phyloP scores from a whole-genome alignment of 2,113 vertebrate species.

The Tricholaema leucomelas region DNA sequence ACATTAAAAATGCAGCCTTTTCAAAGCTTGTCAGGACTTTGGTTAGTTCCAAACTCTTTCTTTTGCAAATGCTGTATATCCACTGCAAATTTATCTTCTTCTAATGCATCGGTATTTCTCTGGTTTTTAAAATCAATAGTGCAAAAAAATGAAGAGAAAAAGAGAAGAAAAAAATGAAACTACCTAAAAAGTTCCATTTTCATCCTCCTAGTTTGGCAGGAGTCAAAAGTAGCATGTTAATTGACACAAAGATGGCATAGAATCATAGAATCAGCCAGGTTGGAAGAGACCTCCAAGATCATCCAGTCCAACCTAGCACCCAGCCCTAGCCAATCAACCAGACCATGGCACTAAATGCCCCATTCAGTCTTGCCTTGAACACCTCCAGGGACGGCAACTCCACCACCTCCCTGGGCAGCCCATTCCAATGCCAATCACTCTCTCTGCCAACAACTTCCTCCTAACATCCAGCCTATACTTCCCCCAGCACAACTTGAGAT shows the following conservation, averaged over 20 bases:
- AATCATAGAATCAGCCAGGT: too few species aligned
- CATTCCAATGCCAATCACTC: too few species aligned
- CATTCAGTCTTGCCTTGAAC: too few species aligned
- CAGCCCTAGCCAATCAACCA: too few species aligned
- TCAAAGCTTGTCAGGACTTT: background rate
- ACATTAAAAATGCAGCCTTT: background rate
- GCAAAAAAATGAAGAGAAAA: background rate
- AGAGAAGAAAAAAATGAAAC: background rate
- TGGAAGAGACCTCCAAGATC: too few species aligned
- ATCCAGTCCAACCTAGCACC: too few species aligned
- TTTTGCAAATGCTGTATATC: background rate
- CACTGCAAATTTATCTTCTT: background rate
- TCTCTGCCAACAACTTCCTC: too few species aligned
- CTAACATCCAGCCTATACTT: too few species aligned
- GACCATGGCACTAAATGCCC: too few species aligned
- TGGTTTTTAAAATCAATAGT: background rate
- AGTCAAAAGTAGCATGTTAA: background rate
- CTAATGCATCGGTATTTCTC: background rate
- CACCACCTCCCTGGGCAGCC: too few species aligned
- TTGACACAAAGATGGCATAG: background rate
- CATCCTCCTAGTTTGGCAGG: background rate
- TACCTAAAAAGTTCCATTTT: background rate
- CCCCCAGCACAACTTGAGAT: too few species aligned
- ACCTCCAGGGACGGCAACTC: too few species aligned
- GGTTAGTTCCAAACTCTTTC: background rate